These are phyloP conservation scores for Hephaestus fuliginosus DNA, from an alignment of 2,797 vertebrate species.

Conservation along the genomic window DNA sequence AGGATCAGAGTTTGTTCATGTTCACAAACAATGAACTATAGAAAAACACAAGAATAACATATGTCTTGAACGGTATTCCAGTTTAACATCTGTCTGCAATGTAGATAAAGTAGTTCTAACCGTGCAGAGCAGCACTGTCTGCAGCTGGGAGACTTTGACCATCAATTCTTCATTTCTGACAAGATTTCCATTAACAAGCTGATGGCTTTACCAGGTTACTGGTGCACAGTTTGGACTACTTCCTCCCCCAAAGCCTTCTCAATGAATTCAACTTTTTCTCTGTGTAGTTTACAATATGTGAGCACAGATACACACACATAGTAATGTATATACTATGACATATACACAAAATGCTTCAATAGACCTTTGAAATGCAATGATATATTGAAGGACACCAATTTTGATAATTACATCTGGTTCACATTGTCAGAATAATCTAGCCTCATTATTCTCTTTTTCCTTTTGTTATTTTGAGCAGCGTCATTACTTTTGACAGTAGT, in stretches of 20 bases:
- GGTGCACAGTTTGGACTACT: conserved; percentile 43
- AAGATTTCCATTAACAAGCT: conserved; percentile 47
- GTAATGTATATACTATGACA: conserved; percentile 7
- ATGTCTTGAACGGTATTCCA: conserved; percentile 40
- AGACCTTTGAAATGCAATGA: conserved; percentile 36
- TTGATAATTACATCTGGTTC: conserved; percentile 57
- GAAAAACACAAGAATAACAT: conserved; percentile 16
- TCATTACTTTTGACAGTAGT: conserved; percentile 58
- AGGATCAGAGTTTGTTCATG: conserved; percentile 18
- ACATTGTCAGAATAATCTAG: conserved; percentile 48
- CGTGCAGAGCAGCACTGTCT: conserved; percentile 23
- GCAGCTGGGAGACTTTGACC: conserved; percentile 25
- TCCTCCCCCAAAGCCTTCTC: conserved; percentile 22
- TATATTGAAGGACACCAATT: conserved; percentile 51
- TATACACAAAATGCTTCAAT: conserved; percentile 34
- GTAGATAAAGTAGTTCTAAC: conserved; percentile 33
- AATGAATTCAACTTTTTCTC: conserved; percentile 13
- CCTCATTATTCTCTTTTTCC: conserved; percentile 5
- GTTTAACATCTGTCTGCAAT: conserved; percentile 34
- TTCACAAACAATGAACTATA: conserved; percentile 19
- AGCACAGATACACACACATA: conserved; percentile 14
- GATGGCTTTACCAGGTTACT: conserved; percentile 71
- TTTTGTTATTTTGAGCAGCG: conserved; percentile 39
- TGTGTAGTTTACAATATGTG: conserved; percentile 23
- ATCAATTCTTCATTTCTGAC: conserved; percentile 57